A percentile compares a stretch with the other conserved stretches of the same genome.
Conservation (phyloP, 2,797 vertebrate species). For the Gymnodraco acuticeps region DNA sequence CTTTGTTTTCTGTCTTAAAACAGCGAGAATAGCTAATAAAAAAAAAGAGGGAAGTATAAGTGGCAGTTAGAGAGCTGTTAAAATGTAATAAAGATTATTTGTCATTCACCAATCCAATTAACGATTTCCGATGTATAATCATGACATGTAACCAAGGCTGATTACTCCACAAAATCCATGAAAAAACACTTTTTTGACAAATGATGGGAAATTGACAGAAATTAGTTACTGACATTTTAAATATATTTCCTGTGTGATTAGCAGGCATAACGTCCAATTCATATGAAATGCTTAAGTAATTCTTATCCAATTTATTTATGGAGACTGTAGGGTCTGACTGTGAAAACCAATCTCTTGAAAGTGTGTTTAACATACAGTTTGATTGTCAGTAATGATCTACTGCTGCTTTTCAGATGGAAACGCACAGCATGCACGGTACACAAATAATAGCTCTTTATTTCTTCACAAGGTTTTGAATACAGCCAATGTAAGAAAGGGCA, state of each 20-base stretch:
- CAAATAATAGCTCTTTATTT: constrained; percentile 23
- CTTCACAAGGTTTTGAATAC: constrained; percentile 33
- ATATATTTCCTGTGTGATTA: constrained; percentile 38
- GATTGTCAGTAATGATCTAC: constrained; percentile 44
- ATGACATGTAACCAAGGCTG: constrained; percentile 46
- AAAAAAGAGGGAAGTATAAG: constrained; percentile 10
- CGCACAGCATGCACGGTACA: constrained; percentile 1
- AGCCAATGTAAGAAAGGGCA: constrained; percentile 17
- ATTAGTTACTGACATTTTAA: constrained; percentile 34
- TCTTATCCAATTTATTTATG: constrained; percentile 42
- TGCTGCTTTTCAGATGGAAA: constrained; percentile 44
- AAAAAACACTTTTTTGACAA: constrained; percentile 33
- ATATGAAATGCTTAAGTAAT: constrained; percentile 34
- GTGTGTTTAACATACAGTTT: constrained; percentile 52
- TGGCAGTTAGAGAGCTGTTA: constrained; percentile 9
- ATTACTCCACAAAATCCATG: constrained; percentile 49
- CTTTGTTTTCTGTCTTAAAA: too few relatives aligned
- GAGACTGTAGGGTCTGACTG: constrained; percentile 30
- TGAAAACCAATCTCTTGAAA: constrained; percentile 51
- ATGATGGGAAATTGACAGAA: constrained; percentile 34
- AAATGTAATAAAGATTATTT: constrained; percentile 27
- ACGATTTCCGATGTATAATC: constrained; percentile 29
- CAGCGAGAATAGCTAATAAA: too few relatives aligned
- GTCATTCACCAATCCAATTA: constrained; percentile 42
- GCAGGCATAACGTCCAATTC: constrained; percentile 7